These are phyloP conservation scores for Lasius fuliginosus DNA, from an alignment of 2,888 invertebrate genomes.

Conservation along the genomic window DNA sequence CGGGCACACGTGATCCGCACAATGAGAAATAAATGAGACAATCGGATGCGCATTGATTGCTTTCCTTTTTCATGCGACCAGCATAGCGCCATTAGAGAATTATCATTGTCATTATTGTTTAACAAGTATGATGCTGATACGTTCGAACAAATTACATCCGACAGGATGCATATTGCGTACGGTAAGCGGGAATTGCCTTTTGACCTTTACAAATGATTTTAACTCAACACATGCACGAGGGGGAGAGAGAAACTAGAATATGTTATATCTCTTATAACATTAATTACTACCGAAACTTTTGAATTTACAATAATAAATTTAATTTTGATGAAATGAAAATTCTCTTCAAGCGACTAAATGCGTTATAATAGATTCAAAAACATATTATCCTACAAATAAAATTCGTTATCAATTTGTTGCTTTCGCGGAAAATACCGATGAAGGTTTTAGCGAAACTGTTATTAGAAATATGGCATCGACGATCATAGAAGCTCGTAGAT, in stretches of 20 bases:
- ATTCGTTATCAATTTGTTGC: not conserved
- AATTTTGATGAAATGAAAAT: not conserved
- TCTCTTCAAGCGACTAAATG: not conserved
- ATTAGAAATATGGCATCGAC: slow-evolving; percentile 34
- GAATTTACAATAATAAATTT: not conserved
- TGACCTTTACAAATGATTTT: not conserved
- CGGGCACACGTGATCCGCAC: slow-evolving; percentile 15
- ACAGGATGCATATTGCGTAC: slow-evolving; percentile 15
- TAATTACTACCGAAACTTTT: not conserved
- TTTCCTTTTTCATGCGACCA: not conserved
- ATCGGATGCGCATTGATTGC: slow-evolving; percentile 23
- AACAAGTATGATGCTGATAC: slow-evolving; percentile 31
- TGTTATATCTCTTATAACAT: not conserved
- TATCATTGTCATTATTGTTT: slow-evolving; percentile 10
- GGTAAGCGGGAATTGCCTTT: slow-evolving; percentile 1
- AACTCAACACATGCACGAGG: not conserved
- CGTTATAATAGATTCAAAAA: not conserved
- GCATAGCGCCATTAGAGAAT: slow-evolving; percentile 7
- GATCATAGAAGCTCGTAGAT: slow-evolving; percentile 29
- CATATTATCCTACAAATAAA: not conserved
- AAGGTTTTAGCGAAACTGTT: slow-evolving; percentile 12
- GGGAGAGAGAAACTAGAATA: not conserved
- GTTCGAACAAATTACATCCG: slow-evolving; percentile 21
- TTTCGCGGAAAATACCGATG: not conserved
- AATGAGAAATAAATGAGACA: slow-evolving; percentile 31